Evolutionary conservation across 2,797 vertebrate species (phyloP).

Genomic region (Tragelaphus oryx): DNA sequence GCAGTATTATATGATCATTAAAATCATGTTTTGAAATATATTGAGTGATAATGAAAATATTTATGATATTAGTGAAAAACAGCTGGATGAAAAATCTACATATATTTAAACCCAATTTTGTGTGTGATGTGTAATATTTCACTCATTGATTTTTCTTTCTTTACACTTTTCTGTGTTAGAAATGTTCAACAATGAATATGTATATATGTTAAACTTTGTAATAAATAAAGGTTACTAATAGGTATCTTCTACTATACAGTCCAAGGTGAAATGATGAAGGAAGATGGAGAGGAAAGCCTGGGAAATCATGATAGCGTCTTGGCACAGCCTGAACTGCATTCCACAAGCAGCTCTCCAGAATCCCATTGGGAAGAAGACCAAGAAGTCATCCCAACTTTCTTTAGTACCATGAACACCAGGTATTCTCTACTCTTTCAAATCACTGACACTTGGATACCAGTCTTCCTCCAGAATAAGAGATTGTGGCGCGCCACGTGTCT

Average conservation of each 20-base stretch:
- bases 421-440: constrained; percentile 77
- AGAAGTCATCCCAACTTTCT: constrained; percentile 91
- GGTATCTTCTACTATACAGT: constrained; percentile 52
- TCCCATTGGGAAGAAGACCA: constrained; percentile 65
- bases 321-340: constrained; percentile 26
- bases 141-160: background rate
- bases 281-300: constrained; percentile 68
- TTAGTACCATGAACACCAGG: constrained; percentile 98
- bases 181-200: background rate
- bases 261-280: constrained; percentile 61
- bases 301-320: constrained; percentile 56
- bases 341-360: constrained; percentile 35
- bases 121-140: background rate
- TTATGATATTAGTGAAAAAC: background rate
- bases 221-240: background rate
- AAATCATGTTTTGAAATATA: constrained; percentile 12
- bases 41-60: constrained; percentile 12
- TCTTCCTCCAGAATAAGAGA: background rate
- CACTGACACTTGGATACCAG: background rate
- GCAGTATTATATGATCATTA: background rate
- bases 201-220: background rate
- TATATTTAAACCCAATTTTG: background rate
- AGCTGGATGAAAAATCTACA: background rate
- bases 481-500: background rate
- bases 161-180: background rate